Conservation (phyloP, 1,140 invertebrate genomes). For the Neodiprion pinetum region DNA sequence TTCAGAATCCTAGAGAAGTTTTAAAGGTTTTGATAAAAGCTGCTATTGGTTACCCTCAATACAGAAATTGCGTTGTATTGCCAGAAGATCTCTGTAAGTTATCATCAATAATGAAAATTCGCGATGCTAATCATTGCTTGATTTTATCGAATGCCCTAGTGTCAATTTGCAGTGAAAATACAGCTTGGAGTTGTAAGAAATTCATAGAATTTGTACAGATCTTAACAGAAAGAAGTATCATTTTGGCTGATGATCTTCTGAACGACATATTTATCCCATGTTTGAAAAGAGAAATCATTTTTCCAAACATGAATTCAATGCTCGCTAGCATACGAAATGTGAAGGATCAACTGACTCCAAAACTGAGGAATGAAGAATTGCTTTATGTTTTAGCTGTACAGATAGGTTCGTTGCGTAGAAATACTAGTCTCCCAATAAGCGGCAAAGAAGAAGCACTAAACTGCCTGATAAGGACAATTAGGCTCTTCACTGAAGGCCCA, state of each 20-base stretch:
- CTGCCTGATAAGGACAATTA: constrained; percentile 28
- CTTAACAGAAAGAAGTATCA: constrained; percentile 25
- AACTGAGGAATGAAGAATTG: constrained; percentile 19
- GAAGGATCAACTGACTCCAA: constrained; percentile 11
- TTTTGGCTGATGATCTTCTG: constrained; percentile 37
- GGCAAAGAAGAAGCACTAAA: constrained; percentile 28
- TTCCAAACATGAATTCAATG: constrained; percentile 27
- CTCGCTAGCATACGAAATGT: constrained; percentile 31
- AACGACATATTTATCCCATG: constrained; percentile 45
- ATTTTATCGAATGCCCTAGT: constrained; percentile 26
- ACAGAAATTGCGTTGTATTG: constrained; percentile 38
- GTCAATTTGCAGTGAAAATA: constrained; percentile 32
- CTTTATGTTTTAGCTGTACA: constrained; percentile 30
- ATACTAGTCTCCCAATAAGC: constrained; percentile 25
- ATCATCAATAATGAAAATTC: constrained; percentile 40
- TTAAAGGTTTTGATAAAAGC: constrained; percentile 44
- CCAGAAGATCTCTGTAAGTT: constrained; percentile 40
- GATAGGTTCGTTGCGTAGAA: constrained; percentile 30
- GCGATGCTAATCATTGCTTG: constrained; percentile 23
- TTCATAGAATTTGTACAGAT: constrained; percentile 33
- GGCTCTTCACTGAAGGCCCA: constrained; percentile 18
- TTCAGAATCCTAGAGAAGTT: constrained; percentile 42
- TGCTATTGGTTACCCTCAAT: constrained; percentile 38
- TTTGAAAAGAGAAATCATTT: constrained; percentile 29
- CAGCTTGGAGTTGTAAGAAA: constrained; percentile 33